A percentile compares a stretch with the other conserved stretches of the same genome.
Conservation (phyloP, 2,888 invertebrate genomes). For the Sicus ferrugineus region DNA sequence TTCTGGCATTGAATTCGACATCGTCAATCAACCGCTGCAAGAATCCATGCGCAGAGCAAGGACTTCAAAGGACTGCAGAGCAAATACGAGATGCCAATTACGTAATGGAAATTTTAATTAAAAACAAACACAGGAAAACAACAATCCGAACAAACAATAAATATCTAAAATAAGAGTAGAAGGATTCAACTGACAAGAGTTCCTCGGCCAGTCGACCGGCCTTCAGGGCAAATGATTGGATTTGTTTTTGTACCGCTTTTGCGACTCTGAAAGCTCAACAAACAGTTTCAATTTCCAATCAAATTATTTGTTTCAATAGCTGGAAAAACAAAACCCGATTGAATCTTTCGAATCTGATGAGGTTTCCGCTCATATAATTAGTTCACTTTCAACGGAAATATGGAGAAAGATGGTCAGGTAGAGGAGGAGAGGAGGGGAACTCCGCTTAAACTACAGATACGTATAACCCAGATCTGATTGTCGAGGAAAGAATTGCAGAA, state of each 20-base stretch:
- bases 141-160: neutral
- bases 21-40: neutral
- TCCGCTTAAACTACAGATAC: neutral
- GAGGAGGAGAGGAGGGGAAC: neutral
- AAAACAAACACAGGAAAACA: neutral
- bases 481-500: neutral
- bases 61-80: neutral
- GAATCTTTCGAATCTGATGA: neutral
- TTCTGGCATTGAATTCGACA: neutral
- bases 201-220: neutral
- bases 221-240: neutral
- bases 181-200: neutral
- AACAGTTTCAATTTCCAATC: slow-evolving; percentile 16
- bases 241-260: neutral
- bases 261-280: neutral
- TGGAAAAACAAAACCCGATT: neutral
- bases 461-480: neutral
- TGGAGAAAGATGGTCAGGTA: neutral
- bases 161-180: neutral
- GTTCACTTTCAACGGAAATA: neutral
- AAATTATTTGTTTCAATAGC: neutral
- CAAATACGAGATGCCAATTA: neutral
- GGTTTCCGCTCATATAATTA: slow-evolving; percentile 8
- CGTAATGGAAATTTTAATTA: slow-evolving; percentile 1
- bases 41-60: neutral